phyloP scores from a whole-genome alignment of 92 coral and sea anemone species.

The Epizoanthus fatuus region DNA sequence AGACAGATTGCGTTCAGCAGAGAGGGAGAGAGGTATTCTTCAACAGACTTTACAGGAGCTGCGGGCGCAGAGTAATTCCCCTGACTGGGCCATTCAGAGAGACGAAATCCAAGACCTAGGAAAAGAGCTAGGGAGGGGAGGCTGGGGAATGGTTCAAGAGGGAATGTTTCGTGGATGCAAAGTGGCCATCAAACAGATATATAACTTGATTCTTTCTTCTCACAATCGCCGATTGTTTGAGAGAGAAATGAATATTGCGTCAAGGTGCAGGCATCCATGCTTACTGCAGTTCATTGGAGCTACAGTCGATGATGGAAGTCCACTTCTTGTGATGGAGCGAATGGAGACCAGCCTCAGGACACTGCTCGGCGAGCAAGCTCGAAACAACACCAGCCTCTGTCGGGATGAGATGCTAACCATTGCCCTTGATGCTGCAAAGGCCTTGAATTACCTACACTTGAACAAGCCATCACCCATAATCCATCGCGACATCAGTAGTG shows the following conservation, averaged over 20 bases:
- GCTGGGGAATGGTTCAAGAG: slow-evolving; percentile 69
- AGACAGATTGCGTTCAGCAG: not conserved
- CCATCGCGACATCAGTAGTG: slow-evolving; percentile 75
- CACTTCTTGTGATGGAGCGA: slow-evolving; percentile 68
- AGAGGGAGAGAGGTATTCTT: slow-evolving; percentile 2
- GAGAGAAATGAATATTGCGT: slow-evolving; percentile 73
- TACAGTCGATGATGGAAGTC: slow-evolving; percentile 39
- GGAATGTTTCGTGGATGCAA: slow-evolving; percentile 63
- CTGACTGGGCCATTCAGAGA: slow-evolving; percentile 54
- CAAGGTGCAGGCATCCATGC: slow-evolving; percentile 75
- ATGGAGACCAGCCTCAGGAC: slow-evolving; percentile 55
- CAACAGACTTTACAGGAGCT: slow-evolving; percentile 18
- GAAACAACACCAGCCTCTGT: not conserved
- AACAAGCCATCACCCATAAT: slow-evolving; percentile 63
- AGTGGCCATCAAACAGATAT: slow-evolving; percentile 73
- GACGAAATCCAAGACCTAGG: slow-evolving; percentile 45
- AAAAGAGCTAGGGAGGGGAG: slow-evolving; percentile 70
- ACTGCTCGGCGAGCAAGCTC: slow-evolving; percentile 34
- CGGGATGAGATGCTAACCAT: slow-evolving; percentile 40
- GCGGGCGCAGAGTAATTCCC: slow-evolving; percentile 9
- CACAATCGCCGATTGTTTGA: slow-evolving; percentile 66
- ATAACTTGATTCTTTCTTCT: slow-evolving; percentile 53
- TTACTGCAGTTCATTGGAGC: slow-evolving; percentile 75
- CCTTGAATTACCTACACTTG: slow-evolving; percentile 69
- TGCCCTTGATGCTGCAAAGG: slow-evolving; percentile 59